A percentile compares a stretch with the other conserved stretches of the same genome.
phyloP scores from a whole-genome alignment of 2,113 vertebrate species.

The Hemicordylus capensis region DNA sequence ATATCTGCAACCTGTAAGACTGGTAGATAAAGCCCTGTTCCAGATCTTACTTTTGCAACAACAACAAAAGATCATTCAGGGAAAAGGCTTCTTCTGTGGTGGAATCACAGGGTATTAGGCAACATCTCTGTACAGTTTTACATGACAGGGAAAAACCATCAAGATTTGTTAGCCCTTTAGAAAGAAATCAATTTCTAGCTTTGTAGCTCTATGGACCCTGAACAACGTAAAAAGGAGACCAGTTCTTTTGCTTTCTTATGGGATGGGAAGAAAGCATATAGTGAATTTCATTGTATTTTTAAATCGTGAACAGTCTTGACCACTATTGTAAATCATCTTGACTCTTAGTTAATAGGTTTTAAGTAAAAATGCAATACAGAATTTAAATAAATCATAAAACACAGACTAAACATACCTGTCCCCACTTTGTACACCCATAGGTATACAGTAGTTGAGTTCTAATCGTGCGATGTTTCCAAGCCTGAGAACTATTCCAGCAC shows the following conservation, averaged over 20 bases:
- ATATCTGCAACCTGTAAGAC: neutral
- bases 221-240: too few relatives aligned
- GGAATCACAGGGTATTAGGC: neutral
- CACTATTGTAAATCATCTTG: neutral
- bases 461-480: conserved; percentile 95
- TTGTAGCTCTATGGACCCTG: neutral
- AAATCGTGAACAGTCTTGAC: neutral
- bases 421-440: conserved; percentile 93
- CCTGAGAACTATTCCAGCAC: conserved; percentile 88
- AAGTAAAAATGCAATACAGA: neutral
- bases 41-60: neutral
- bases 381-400: neutral
- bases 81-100: neutral
- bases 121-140: neutral
- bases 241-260: neutral
- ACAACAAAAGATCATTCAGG: too few relatives aligned
- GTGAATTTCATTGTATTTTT: neutral
- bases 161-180: too few relatives aligned
- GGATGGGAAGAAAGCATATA: neutral
- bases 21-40: neutral
- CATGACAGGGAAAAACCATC: neutral
- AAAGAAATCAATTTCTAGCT: too few relatives aligned
- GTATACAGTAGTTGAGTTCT: conserved; percentile 96
- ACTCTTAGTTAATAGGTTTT: neutral
- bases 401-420: conserved; percentile 84